Evolutionary conservation across 2,113 vertebrate species (phyloP), one percentile per base, ranked within the genome.

Genomic region (Pseudorasbora parva): DNA sequence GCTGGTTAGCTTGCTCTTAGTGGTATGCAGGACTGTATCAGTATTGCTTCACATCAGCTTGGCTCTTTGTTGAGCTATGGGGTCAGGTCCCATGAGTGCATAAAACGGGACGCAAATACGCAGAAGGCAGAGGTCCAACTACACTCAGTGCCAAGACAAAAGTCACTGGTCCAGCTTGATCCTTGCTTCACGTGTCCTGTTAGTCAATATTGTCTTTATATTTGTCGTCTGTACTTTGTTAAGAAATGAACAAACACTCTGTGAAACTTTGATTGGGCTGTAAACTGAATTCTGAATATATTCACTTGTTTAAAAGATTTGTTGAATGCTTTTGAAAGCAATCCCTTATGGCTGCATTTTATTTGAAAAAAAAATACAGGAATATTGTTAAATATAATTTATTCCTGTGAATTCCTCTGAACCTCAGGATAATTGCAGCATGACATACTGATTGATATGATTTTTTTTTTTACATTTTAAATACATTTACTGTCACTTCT

Each of bases 1-100:
- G 23, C 0, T 17, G 25, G 78, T 49, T 66, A 49, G 43, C 49
- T 49, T 33, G 43, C 77, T 49, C 23, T 64, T 4, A 64, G 12
- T 41, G 23, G 77, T 47, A 79, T 79, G 77, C 43, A 51, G 43
- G 25, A 33, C 14, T 66, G 59, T 79, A 62, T 78, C 76, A 78
- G 76, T 5, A n/a, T 51, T 6, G 19, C 25, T 64, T 79, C 17
- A 64, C 43, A 64, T 79, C 78, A 49, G 17, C 25, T n/a, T 43
- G 56, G 14, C 37, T 78, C 76, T 66, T 79, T 79, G 78, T 79
- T 79, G 41, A 66, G 9, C 14, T 49, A 11, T 47, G 25, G 77
- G 71, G 45, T n/a, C 41, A 79, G 11, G 25, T 78, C 57, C 37
- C 76, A 11, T 47, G 56, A 49, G 59, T 49, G 27, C 43, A 30